These are phyloP conservation scores for Palythoa grandis DNA, from an alignment of 92 coral and sea anemone species.

Conservation along the genomic window DNA sequence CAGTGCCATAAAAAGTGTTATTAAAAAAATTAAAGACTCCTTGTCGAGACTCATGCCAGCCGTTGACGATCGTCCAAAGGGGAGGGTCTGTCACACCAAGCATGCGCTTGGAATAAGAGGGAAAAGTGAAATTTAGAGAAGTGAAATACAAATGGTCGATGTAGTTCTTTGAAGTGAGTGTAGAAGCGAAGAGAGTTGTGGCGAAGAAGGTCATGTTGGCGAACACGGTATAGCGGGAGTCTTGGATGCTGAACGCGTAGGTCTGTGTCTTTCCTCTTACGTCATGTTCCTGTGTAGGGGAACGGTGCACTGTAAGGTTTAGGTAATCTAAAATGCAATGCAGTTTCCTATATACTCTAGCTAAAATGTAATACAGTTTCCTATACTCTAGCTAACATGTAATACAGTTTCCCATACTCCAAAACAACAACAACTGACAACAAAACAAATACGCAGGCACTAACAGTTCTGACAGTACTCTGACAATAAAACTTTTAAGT, in stretches of 20 bases:
- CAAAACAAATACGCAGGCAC: too few species aligned
- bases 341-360: too few species aligned
- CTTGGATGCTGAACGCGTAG: slow-evolving; percentile 67
- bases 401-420: too few species aligned
- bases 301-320: not conserved
- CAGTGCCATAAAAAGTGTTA: slow-evolving; percentile 73
- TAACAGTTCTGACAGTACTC: too few species aligned
- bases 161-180: slow-evolving; percentile 30
- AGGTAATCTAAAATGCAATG: too few species aligned
- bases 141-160: slow-evolving; percentile 61
- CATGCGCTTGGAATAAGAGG: slow-evolving; percentile 80
- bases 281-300: slow-evolving; percentile 16
- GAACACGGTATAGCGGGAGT: slow-evolving; percentile 58
- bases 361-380: too few species aligned
- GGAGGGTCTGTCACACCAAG: slow-evolving; percentile 67
- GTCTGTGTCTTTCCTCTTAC: slow-evolving; percentile 59
- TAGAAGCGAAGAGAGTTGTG: slow-evolving; percentile 62
- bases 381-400: too few species aligned
- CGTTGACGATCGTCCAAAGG: slow-evolving; percentile 61
- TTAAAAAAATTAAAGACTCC: slow-evolving; percentile 52
- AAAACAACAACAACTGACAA: too few species aligned
- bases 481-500: too few species aligned
- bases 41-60: slow-evolving; percentile 34
- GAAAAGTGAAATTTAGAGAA: slow-evolving; percentile 68
- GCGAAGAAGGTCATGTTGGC: slow-evolving; percentile 71